phyloP scores from a whole-genome alignment of 2,113 vertebrate species.

The Daubentonia madagascariensis region DNA sequence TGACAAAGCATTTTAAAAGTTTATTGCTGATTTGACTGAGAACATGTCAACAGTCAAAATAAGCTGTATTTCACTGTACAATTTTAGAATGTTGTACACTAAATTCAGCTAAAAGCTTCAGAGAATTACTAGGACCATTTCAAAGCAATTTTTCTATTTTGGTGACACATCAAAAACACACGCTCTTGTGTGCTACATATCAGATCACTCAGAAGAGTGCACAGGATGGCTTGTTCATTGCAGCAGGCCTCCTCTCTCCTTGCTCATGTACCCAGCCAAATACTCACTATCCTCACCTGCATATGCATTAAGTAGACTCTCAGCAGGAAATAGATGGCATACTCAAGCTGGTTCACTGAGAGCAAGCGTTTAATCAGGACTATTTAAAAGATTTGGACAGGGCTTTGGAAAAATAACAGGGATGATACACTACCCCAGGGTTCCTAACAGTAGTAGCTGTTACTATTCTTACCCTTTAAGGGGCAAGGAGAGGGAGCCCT shows the following conservation, averaged over 20 bases:
- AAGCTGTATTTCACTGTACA: background rate
- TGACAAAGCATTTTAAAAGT: background rate
- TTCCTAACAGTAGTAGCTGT: background rate
- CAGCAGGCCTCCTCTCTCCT: background rate
- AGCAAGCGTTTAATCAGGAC: background rate
- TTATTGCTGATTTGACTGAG: background rate
- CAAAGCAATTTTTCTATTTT: background rate
- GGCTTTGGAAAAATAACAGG: background rate
- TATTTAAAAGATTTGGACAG: background rate
- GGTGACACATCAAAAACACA: background rate
- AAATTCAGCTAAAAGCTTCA: background rate
- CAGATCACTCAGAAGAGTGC: background rate
- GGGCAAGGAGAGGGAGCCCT: background rate
- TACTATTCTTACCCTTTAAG: background rate
- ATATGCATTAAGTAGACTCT: background rate
- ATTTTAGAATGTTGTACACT: background rate
- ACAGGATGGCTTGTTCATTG: background rate
- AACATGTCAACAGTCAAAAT: background rate
- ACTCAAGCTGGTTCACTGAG: background rate
- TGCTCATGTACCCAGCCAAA: background rate
- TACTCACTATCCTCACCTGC: background rate
- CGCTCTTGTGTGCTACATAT: accelerated
- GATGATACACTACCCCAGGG: too few relatives aligned
- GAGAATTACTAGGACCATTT: background rate
- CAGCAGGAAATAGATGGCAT: background rate